A percentile compares a stretch with the other conserved stretches of the same genome.
These are phyloP conservation scores for Vulpes vulpes DNA, from an alignment of 2,113 vertebrate genomes.

Conservation along the genomic window DNA sequence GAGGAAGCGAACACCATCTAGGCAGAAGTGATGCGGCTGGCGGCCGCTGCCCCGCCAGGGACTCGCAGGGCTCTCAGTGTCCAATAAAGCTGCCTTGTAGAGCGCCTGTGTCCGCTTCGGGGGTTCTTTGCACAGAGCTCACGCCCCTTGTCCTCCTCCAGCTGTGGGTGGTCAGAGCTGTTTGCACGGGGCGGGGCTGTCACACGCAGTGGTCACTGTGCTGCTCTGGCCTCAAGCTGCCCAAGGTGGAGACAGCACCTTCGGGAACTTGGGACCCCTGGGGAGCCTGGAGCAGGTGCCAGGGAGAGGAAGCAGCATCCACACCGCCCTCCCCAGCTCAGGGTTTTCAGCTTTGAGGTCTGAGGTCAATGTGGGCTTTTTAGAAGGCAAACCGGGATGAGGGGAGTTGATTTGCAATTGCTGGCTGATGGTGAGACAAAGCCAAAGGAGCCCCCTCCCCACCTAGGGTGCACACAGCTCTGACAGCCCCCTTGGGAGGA, in stretches of 20 bases:
- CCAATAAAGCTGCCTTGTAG: slow-evolving; percentile 64
- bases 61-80: background rate
- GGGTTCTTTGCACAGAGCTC: slow-evolving; percentile 44
- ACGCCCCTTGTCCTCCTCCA: background rate
- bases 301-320: background rate
- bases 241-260: background rate
- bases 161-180: slow-evolving; percentile 57
- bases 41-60: background rate
- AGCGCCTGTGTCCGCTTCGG: slow-evolving; percentile 37
- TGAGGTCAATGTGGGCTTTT: background rate
- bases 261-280: background rate
- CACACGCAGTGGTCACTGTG: accelerated
- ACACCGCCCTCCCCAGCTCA: background rate
- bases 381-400: background rate
- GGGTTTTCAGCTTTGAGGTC: slow-evolving; percentile 36
- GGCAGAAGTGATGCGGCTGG: slow-evolving; percentile 44
- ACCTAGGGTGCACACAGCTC: slow-evolving; percentile 43
- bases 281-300: background rate
- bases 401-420: background rate
- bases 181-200: background rate
- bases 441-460: background rate
- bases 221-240: background rate
- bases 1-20: background rate
- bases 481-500: background rate
- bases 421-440: background rate